Evolutionary conservation across 2,888 invertebrate genomes (phyloP).

Genomic region (Muschampia plurimacula): DNA sequence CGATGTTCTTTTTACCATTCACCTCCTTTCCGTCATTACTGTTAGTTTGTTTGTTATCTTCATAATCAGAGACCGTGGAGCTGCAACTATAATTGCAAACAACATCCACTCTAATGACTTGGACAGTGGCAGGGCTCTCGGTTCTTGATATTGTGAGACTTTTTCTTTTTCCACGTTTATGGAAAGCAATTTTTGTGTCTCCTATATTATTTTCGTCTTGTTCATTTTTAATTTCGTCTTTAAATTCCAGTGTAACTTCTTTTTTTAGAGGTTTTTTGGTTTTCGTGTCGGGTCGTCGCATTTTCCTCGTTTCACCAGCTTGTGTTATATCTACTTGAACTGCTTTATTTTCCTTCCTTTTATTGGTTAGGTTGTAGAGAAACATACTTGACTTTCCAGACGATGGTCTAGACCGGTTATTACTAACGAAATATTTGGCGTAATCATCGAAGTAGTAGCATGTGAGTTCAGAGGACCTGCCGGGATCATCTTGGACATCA

Average conservation of each 20-base stretch:
- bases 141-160: slow-evolving; percentile 76
- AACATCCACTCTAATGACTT: slow-evolving; percentile 81
- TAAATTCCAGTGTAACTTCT: slow-evolving; percentile 20
- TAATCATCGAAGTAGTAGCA: slow-evolving; percentile 74
- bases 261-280: slow-evolving; percentile 45
- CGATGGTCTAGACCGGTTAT: slow-evolving; percentile 65
- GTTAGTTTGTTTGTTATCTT: slow-evolving; percentile 54
- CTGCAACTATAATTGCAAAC: slow-evolving; percentile 67
- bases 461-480: slow-evolving; percentile 64
- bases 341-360: slow-evolving; percentile 60
- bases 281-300: slow-evolving; percentile 48
- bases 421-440: slow-evolving; percentile 67
- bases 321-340: slow-evolving; percentile 58
- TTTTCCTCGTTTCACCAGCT: slow-evolving; percentile 49
- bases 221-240: slow-evolving; percentile 49
- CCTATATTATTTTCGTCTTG: slow-evolving; percentile 48
- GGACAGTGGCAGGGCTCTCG: slow-evolving; percentile 78
- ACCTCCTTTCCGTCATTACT: slow-evolving; percentile 36
- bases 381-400: slow-evolving; percentile 69
- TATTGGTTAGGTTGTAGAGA: slow-evolving; percentile 54
- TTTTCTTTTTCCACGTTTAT: slow-evolving; percentile 70
- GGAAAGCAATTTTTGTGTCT: slow-evolving; percentile 66
- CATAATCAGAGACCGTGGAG: slow-evolving; percentile 58
- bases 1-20: slow-evolving; percentile 49
- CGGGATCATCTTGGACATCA: slow-evolving; percentile 52